Evolutionary conservation across 2,797 vertebrate species (phyloP).

Genomic region (Valencia hispanica): DNA sequence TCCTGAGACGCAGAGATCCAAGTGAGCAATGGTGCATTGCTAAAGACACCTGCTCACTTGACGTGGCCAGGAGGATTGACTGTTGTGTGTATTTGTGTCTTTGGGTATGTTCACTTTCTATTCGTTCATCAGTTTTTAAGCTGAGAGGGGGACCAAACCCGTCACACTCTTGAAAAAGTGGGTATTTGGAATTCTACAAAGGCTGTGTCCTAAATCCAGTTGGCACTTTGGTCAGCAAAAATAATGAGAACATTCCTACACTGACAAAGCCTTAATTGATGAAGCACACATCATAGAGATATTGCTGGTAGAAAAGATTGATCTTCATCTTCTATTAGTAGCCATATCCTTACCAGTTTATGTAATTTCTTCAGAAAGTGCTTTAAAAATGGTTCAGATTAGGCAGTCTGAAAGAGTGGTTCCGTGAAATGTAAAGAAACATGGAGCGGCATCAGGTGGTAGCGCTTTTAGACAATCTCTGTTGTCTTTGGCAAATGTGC

Average conservation of each 20-base stretch:
- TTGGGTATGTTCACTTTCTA: conserved; percentile 34
- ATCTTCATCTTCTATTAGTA: background rate
- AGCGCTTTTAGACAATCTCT: background rate
- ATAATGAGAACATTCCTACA: conserved; percentile 5
- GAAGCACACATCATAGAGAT: background rate
- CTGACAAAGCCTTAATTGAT: background rate
- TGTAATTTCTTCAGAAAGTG: background rate
- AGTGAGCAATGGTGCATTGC: conserved; percentile 76
- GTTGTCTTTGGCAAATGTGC: background rate
- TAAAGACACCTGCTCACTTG: conserved; percentile 80
- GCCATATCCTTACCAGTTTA: conserved; percentile 1
- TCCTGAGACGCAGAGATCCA: conserved; percentile 70
- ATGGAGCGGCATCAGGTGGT: background rate
- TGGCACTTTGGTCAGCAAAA: conserved; percentile 23
- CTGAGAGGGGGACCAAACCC: conserved; percentile 53
- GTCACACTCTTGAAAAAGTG: conserved; percentile 56
- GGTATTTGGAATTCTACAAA: conserved; percentile 48
- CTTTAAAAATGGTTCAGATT: background rate
- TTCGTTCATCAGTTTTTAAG: conserved; percentile 67
- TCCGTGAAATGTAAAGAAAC: background rate
- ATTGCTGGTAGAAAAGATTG: background rate
- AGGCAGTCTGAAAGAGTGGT: background rate
- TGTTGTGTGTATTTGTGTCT: conserved; percentile 26
- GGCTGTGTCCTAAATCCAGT: background rate
- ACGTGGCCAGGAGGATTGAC: conserved; percentile 68